Evolutionary conservation across 2,113 vertebrate species (phyloP), one percentile per base, ranked within the genome.

Genomic region (Pimephales promelas): DNA sequence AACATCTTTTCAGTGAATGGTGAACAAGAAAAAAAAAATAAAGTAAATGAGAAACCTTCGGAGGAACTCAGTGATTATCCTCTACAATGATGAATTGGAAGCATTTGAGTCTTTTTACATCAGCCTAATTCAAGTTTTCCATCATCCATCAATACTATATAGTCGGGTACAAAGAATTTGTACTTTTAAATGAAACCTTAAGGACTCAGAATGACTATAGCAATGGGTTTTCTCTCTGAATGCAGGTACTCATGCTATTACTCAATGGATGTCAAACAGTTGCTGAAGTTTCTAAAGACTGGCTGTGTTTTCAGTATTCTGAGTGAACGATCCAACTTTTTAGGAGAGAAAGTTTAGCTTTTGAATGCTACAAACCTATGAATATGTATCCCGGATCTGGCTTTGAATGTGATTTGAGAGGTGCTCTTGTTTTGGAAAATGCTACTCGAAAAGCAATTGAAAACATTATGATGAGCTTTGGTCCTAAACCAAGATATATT

Each of bases 321-420:
- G 10, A 34, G 22, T 47, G 59, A 43, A 31, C 1, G 26, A 64
- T 62, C 5, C 2, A 26, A 62, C n/a, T 64, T 31, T 72, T 73
- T 26, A 0, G 1, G n/a, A 31, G 43, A 79, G 26, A 79, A 79
- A 79, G 43, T 79, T 49, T 49, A 22, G 40, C 77, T 47, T 49
- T 62, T 79, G 43, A 66, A 52, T 79, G 24, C 43, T 18, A 79
- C 59, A 64, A 79, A 79, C 59, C 28, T 79, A 28, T 62, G 76
- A 79, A 62, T 61, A 45, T 78, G 56, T 61, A 66, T 66, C 54
- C 4, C 0, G 20, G 31, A 59, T 10, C 31, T 14, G 10, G 54
- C 49, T 77, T 59, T 59, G 34, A 24, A 10, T 8, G 47, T 34
- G 34, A 59, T 24, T 24, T 24, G 75, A 78, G 34, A 24, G 3